Percentiles rank a stretch among this genome's conserved stretches.
phyloP scores from a whole-genome alignment of 2,113 vertebrate species.

The Dunckerocampus dactyliophorus region DNA sequence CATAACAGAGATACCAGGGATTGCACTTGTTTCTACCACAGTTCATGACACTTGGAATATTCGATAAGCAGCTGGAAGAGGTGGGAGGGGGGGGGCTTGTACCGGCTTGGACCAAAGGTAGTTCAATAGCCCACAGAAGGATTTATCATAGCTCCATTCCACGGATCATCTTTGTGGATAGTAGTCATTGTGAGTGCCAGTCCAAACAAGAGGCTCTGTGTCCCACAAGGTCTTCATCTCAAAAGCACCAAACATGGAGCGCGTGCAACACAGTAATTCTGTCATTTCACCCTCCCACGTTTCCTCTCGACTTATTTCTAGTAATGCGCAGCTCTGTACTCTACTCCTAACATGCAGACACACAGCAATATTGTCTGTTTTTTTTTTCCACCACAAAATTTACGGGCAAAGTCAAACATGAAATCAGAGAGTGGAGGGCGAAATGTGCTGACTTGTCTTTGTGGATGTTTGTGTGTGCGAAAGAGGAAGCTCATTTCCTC shows the following conservation, averaged over 20 bases:
- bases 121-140: constrained; percentile 23
- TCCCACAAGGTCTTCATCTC: not conserved
- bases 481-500: constrained; percentile 32
- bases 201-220: constrained; percentile 7
- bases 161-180: too few relatives aligned
- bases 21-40: constrained; percentile 32
- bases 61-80: constrained; percentile 30
- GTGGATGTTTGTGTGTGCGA: constrained; percentile 9
- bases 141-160: constrained; percentile 15
- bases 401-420: constrained; percentile 10
- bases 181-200: not conserved
- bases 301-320: constrained; percentile 44
- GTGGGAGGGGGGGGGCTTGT: constrained; percentile 5
- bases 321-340: constrained; percentile 11
- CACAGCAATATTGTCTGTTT: too few relatives aligned
- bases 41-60: constrained; percentile 28
- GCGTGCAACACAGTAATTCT: constrained; percentile 27
- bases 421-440: constrained; percentile 13
- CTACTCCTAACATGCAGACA: constrained; percentile 19
- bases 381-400: constrained; percentile 12
- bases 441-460: constrained; percentile 21
- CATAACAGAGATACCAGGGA: constrained; percentile 36
- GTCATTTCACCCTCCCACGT: constrained; percentile 49
- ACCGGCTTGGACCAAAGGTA: not conserved
- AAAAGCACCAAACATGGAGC: constrained; percentile 63